A percentile compares a stretch with the other conserved stretches of the same genome.
phyloP scores from a whole-genome alignment of 2,888 invertebrate genomes.

The Sipha maydis region DNA sequence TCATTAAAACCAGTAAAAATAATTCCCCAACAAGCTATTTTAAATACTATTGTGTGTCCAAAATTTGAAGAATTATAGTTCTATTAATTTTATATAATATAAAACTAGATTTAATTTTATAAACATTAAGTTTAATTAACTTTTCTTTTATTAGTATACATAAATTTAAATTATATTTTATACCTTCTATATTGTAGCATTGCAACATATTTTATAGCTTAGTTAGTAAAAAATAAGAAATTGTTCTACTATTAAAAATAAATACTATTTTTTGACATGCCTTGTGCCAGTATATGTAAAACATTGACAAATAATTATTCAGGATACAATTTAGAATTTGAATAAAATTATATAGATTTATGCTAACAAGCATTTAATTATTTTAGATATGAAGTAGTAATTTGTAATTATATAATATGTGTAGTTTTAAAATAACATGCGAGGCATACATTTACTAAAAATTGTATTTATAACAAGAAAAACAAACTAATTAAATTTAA shows the following conservation, averaged over 20 bases:
- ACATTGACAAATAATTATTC: no score
- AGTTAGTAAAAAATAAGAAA: no score
- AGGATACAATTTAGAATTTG: no score
- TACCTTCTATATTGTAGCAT: no score
- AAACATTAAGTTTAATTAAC: not conserved
- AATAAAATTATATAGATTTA: not conserved
- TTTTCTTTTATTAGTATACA: no score
- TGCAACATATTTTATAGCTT: no score
- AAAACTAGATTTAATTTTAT: not conserved
- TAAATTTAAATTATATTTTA: no score
- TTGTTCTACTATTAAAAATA: no score
- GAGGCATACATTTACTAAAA: not conserved
- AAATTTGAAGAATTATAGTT: slow-evolving; percentile 48
- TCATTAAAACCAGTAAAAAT: slow-evolving; percentile 37
- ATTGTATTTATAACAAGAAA: slow-evolving; percentile 5
- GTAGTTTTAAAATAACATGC: not conserved
- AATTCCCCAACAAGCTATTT: slow-evolving; percentile 34
- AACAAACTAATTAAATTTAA: slow-evolving; percentile 41
- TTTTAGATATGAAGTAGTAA: not conserved
- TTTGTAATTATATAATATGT: not conserved
- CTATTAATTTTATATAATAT: not conserved
- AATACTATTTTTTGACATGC: no score
- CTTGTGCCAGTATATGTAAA: no score
- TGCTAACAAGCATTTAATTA: not conserved
- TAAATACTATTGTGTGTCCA: slow-evolving; percentile 48